Conservation (phyloP, 2,797 vertebrate genomes). For the Agapornis canus region DNA sequence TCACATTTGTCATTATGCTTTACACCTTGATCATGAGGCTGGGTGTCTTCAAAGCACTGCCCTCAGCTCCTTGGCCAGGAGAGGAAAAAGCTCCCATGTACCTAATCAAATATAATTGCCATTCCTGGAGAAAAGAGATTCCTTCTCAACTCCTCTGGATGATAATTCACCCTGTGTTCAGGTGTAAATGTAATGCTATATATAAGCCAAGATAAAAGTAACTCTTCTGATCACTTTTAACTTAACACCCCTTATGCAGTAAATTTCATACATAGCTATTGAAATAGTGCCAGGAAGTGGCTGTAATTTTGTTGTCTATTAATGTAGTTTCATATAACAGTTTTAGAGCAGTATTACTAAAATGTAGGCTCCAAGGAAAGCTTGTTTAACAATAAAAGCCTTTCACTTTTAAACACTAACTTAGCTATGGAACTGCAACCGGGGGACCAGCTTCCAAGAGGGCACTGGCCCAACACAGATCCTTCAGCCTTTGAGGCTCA, state of each 20-base stretch:
- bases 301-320: slow-evolving; percentile 56
- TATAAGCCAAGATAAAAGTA: slow-evolving; percentile 67
- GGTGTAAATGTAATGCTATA: slow-evolving; percentile 70
- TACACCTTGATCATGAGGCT: slow-evolving; percentile 70
- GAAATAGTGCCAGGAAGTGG: slow-evolving; percentile 34
- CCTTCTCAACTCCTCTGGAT: slow-evolving; percentile 69
- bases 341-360: slow-evolving; percentile 27
- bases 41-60: slow-evolving; percentile 71
- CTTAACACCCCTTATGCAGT: slow-evolving; percentile 58
- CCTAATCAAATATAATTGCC: slow-evolving; percentile 72
- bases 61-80: slow-evolving; percentile 68
- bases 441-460: not conserved
- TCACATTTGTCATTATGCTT: slow-evolving; percentile 68
- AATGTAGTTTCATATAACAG: slow-evolving; percentile 18
- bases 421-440: not conserved
- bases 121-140: slow-evolving; percentile 71
- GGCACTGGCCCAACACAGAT: not conserved
- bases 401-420: slow-evolving; percentile 25
- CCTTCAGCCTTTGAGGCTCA: not conserved
- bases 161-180: slow-evolving; percentile 71
- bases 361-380: not conserved
- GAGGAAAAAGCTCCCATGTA: slow-evolving; percentile 69
- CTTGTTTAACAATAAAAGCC: slow-evolving; percentile 46
- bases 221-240: slow-evolving; percentile 66
- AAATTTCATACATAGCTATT: slow-evolving; percentile 55